These are phyloP conservation scores for Eupithecia subfuscata DNA, from an alignment of 2,888 invertebrate genomes.

Conservation along the genomic window DNA sequence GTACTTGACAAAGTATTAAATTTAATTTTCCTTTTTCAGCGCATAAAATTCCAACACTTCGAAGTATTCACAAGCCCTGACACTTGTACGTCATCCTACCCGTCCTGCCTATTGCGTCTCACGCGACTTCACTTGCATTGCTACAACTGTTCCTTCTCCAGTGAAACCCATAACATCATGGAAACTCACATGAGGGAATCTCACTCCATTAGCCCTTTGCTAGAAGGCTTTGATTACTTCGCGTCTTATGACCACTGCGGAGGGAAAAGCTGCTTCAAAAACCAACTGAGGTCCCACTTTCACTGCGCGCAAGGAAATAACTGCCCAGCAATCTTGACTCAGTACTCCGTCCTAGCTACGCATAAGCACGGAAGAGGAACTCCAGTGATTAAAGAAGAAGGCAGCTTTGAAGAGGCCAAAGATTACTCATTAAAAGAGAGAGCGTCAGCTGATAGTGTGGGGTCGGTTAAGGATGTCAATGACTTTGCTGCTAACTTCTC, in stretches of 20 bases:
- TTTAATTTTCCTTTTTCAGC: conserved; percentile 55
- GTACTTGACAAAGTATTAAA: neutral
- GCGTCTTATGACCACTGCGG: conserved; percentile 80
- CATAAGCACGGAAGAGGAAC: conserved; percentile 80
- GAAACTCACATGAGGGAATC: conserved; percentile 93
- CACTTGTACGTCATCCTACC: conserved; percentile 87
- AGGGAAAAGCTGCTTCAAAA: conserved; percentile 79
- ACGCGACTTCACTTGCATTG: conserved; percentile 93
- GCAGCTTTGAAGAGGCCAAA: conserved; percentile 77
- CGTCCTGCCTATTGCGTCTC: conserved; percentile 87
- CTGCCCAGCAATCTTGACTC: conserved; percentile 79
- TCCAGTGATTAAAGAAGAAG: conserved; percentile 73
- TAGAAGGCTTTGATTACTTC: conserved; percentile 94
- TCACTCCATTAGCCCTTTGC: conserved; percentile 91
- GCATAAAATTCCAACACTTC: conserved; percentile 85
- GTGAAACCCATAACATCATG: conserved; percentile 90
- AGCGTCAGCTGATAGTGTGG: conserved; percentile 73
- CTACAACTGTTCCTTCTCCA: conserved; percentile 93
- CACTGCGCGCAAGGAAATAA: conserved; percentile 80
- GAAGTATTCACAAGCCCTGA: conserved; percentile 85
- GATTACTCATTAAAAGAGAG: conserved; percentile 81
- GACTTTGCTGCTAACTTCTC: conserved; percentile 76
- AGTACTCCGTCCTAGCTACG: conserved; percentile 79
- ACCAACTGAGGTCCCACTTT: conserved; percentile 77
- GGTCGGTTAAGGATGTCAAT: conserved; percentile 68